Evolutionary conservation across 2,888 invertebrate genomes (phyloP).

Genomic region (Trissolcus japonicus): DNA sequence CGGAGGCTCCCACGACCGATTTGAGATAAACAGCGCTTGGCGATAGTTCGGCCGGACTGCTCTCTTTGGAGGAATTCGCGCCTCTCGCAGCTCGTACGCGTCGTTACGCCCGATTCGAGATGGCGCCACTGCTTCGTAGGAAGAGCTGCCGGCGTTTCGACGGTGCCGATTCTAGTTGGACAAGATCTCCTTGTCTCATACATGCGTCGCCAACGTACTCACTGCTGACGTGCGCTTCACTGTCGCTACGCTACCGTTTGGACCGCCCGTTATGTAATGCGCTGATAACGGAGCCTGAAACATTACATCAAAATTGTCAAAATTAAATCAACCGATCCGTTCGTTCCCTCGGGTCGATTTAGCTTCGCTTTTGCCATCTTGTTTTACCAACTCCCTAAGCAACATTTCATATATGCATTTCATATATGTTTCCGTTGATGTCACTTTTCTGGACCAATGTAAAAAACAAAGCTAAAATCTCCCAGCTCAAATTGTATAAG

Average conservation of each 20-base stretch:
- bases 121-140: too few relatives aligned
- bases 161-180: constrained; percentile 69
- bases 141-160: constrained; percentile 47
- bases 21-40: constrained; percentile 39
- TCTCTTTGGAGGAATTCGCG: constrained; percentile 37
- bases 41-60: constrained; percentile 36
- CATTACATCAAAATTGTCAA: constrained; percentile 17
- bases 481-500: too few relatives aligned
- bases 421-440: too few relatives aligned
- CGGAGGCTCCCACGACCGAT: constrained; percentile 25
- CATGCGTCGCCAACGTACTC: constrained; percentile 82
- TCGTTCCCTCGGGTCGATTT: too few relatives aligned
- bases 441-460: too few relatives aligned
- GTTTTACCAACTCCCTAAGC: too few relatives aligned
- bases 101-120: background rate
- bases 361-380: too few relatives aligned
- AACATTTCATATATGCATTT: too few relatives aligned
- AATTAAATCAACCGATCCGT: too few relatives aligned
- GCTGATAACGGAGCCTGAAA: constrained; percentile 72
- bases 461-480: too few relatives aligned
- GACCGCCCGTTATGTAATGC: constrained; percentile 75
- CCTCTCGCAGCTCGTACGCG: constrained; percentile 31
- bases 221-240: constrained; percentile 78
- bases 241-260: constrained; percentile 79
- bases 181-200: constrained; percentile 77